Base-by-base conservation (phyloP, 2,888 invertebrate genomes). In the Diarsia brunnea region DNA sequence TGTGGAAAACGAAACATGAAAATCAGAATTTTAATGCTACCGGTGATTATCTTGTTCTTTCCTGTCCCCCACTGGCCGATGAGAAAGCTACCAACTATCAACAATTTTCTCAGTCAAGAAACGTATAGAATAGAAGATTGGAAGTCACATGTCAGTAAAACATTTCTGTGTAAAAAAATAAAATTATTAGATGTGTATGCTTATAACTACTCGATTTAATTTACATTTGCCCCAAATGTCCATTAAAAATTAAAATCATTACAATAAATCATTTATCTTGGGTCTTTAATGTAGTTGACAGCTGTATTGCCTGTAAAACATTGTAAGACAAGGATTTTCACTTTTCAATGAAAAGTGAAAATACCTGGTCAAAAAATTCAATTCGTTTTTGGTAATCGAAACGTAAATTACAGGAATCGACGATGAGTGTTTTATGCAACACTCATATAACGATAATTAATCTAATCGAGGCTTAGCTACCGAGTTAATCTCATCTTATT, bases 381-480 rank as follows among this genome's bases (percentile, higher is more conserved):
- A 12, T 45, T 45, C 45, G 12, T 12, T 45, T 45, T 16, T 47
- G 16, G 10, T 51, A n/a, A 49, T 43, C 14, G 2, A 3, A 5
- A 2, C 12, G 10, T 70, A 45, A 27, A 51, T n/a, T 45, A 61
- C 19, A 31, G 11, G 43, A 45, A 63, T 47, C 31, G 24, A 65
- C 24, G 11, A 21, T 12, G 31, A 70, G 19, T n/a, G 11, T 43
- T 49, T 16, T 27, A 47, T 31, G 19, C 67, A 53, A 63, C 47
- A 24, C 38, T 63, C 5, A 61, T n/a, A 45, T 63, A 68, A 49
- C n/a, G 2, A 47, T 47, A 10, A 24, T 16, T 68, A 63, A 76
- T 75, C 75, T 68, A 43, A 76, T 75, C 53, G 2, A 49, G 4
- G 47, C 24, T 66, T 31, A 61, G 27, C 65, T 79, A 61, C 69